Evolutionary conservation across 2,797 vertebrate species (phyloP).

Genomic region (Neostethus bicornis): DNA sequence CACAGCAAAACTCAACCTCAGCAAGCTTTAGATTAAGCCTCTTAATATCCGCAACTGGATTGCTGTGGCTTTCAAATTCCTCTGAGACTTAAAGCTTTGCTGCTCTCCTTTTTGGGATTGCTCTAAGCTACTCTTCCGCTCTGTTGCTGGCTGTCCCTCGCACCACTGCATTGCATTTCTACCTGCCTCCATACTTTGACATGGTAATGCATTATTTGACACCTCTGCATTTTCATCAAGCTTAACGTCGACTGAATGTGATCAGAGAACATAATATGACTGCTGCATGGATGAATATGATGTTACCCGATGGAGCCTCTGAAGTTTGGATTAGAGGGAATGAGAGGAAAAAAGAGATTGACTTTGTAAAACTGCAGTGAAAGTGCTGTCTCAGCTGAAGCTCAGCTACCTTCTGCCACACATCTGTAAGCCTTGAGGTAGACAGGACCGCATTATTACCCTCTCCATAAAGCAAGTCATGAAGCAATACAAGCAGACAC

Average conservation of each 20-base stretch:
- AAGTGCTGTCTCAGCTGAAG: constrained; percentile 73
- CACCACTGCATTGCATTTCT: constrained; percentile 31
- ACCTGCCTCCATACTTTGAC: constrained; percentile 53
- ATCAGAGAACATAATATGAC: constrained; percentile 46
- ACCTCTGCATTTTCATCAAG: constrained; percentile 51
- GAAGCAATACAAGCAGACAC: constrained; percentile 23
- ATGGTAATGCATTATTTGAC: constrained; percentile 60
- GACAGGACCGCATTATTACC: constrained; percentile 54
- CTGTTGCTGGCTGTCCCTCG: constrained; percentile 49
- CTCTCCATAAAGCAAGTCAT: constrained; percentile 34
- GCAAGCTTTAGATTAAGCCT: constrained; percentile 82
- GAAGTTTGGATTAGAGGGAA: constrained; percentile 55
- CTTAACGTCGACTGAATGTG: constrained; percentile 50
- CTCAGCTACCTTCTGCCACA: constrained; percentile 61
- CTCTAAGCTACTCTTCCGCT: constrained; percentile 63
- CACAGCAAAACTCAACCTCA: constrained; percentile 77
- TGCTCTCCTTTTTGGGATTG: constrained; percentile 68
- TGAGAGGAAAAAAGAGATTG: constrained; percentile 22
- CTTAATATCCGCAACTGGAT: constrained; percentile 83
- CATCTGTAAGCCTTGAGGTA: constrained; percentile 65
- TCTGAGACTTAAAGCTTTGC: constrained; percentile 74
- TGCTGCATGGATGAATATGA: constrained; percentile 23
- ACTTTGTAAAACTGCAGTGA: constrained; percentile 51
- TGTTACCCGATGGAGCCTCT: constrained; percentile 27
- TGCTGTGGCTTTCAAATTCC: constrained; percentile 78